Conservation (phyloP, 2,113 vertebrate species). For the Cervus canadensis region DNA sequence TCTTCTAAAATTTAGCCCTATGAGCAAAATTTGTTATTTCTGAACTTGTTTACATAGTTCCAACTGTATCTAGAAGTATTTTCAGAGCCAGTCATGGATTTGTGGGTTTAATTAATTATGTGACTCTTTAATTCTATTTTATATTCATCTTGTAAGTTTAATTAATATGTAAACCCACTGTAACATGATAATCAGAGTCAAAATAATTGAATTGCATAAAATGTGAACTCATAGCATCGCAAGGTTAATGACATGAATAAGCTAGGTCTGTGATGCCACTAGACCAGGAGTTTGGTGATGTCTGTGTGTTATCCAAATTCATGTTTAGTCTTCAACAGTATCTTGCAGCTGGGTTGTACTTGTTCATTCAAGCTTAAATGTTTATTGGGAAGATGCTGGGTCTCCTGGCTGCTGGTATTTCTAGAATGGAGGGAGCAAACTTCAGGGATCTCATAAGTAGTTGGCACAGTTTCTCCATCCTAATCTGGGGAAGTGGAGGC, state of each 20-base stretch:
- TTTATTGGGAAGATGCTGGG: neutral
- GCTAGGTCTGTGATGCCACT: neutral
- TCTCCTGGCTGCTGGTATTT: neutral
- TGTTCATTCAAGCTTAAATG: neutral
- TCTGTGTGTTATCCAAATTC: neutral
- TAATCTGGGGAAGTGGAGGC: neutral
- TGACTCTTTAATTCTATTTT: neutral
- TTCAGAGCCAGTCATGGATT: conserved; percentile 20
- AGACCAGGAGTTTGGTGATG: neutral
- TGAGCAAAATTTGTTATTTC: neutral
- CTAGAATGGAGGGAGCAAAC: neutral
- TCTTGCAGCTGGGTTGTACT: neutral
- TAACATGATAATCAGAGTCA: neutral
- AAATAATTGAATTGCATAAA: conserved; percentile 24
- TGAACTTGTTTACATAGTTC: neutral
- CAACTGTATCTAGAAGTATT: neutral
- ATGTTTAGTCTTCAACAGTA: neutral
- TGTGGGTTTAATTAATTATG: conserved; percentile 31
- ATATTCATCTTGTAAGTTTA: neutral
- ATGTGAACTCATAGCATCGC: neutral
- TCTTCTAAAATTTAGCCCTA: neutral
- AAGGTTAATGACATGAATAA: neutral
- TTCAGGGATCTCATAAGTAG: neutral
- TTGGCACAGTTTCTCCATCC: neutral
- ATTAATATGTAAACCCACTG: neutral